Evolutionary conservation across 1,140 invertebrate species (phyloP).

Genomic region (Arion vulgaris): DNA sequence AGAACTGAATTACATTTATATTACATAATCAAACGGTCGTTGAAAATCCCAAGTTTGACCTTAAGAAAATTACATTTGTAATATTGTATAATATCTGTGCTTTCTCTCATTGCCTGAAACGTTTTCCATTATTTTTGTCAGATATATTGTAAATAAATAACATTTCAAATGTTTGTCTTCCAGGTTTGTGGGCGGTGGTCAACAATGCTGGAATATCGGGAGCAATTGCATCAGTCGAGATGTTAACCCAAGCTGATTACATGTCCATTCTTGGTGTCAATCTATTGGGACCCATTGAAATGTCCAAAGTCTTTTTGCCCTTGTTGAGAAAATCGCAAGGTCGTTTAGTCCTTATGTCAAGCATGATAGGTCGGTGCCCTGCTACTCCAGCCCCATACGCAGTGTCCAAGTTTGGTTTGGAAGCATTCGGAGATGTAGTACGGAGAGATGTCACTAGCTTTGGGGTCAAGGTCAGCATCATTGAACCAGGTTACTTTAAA

Average conservation of each 20-base stretch:
- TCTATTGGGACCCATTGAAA: constrained; percentile 83
- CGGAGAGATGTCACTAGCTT: constrained; percentile 67
- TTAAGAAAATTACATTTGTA: too few relatives aligned
- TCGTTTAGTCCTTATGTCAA: constrained; percentile 84
- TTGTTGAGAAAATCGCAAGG: constrained; percentile 78
- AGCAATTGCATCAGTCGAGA: constrained; percentile 87
- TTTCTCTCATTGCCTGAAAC: too few relatives aligned
- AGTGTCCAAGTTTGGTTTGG: constrained; percentile 84
- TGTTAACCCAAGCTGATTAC: constrained; percentile 74
- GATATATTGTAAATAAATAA: too few relatives aligned
- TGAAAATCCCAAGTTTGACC: too few relatives aligned
- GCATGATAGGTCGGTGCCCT: constrained; percentile 82
- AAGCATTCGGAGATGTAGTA: constrained; percentile 70
- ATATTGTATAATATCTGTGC: too few relatives aligned
- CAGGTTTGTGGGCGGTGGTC: too few relatives aligned
- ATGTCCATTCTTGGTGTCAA: constrained; percentile 81
- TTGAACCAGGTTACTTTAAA: constrained; percentile 68
- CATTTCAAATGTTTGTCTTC: too few relatives aligned
- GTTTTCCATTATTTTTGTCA: too few relatives aligned
- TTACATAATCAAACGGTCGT: too few relatives aligned
- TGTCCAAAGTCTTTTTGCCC: constrained; percentile 82
- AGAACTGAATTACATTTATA: too few relatives aligned
- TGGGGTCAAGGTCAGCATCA: constrained; percentile 60
- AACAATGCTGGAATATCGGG: constrained; percentile 85
- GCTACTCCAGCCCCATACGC: constrained; percentile 83